Evolutionary conservation across 2,888 invertebrate genomes (phyloP).

Genomic region (Rhimphoctona megacephalus): DNA sequence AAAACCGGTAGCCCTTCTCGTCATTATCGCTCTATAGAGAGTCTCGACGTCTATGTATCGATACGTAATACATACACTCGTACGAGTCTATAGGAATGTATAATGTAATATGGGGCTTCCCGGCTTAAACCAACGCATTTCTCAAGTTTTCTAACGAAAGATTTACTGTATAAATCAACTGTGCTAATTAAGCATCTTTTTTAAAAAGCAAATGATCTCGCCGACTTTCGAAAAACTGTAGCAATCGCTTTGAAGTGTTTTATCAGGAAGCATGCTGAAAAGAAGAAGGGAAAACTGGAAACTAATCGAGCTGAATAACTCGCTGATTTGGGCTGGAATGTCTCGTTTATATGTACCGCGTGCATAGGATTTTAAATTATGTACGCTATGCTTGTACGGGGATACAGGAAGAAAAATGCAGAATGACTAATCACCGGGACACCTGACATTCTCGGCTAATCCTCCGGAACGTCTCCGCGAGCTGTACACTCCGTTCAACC

Average conservation of each 20-base stretch:
- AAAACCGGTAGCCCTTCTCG: slow-evolving; percentile 61
- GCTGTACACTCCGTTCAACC: neutral
- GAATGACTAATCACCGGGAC: slow-evolving; percentile 51
- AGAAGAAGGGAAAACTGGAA: neutral
- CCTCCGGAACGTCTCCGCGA: slow-evolving; percentile 24
- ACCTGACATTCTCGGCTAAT: slow-evolving; percentile 57
- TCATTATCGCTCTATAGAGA: slow-evolving; percentile 56
- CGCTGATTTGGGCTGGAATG: neutral
- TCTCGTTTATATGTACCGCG: neutral
- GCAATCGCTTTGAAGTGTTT: neutral
- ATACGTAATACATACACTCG: slow-evolving; percentile 13
- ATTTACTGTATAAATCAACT: neutral
- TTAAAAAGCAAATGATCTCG: neutral
- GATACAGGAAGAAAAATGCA: slow-evolving; percentile 33
- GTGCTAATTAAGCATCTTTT: neutral
- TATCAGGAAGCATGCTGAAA: neutral
- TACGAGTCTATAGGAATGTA: neutral
- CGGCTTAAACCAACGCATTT: neutral
- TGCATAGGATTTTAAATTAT: slow-evolving; percentile 1
- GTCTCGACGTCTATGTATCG: slow-evolving; percentile 39
- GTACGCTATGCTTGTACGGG: slow-evolving; percentile 13
- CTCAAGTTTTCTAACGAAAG: neutral
- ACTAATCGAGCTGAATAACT: neutral
- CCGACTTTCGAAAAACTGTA: neutral
- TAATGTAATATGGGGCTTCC: slow-evolving; percentile 14